Conservation (phyloP, 2,797 vertebrate genomes). For the Brachymystax lenok region DNA sequence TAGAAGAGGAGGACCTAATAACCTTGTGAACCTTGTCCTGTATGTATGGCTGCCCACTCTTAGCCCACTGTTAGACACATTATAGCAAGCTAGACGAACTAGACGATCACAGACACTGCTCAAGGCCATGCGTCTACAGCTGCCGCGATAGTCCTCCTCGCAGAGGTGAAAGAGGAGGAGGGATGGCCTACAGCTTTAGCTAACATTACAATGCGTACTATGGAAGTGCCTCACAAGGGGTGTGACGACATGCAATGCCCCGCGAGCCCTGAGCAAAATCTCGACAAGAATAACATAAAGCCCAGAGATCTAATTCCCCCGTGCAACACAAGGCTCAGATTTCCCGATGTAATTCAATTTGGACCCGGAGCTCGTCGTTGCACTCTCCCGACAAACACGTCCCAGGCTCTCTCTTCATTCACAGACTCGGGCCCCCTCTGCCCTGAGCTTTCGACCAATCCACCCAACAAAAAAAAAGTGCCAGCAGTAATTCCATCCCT, state of each 20-base stretch:
- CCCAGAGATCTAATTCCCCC: constrained; percentile 46
- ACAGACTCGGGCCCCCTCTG: constrained; percentile 26
- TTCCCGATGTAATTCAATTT: constrained; percentile 47
- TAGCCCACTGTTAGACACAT: background rate
- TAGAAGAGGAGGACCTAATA: too few species aligned
- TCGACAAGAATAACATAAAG: constrained; percentile 41
- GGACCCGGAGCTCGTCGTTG: constrained; percentile 57
- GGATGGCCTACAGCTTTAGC: constrained; percentile 31
- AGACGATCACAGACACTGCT: constrained; percentile 64
- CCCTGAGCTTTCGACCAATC: constrained; percentile 51
- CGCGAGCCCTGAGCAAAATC: constrained; percentile 23
- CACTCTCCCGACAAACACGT: background rate
- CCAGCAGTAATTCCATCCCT: constrained; percentile 61
- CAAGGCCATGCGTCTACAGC: constrained; percentile 56
- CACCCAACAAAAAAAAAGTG: constrained; percentile 41
- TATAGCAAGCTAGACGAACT: constrained; percentile 14
- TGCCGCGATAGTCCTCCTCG: constrained; percentile 34
- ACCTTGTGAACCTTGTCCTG: too few species aligned
- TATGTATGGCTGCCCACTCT: background rate
- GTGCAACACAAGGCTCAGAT: constrained; percentile 39
- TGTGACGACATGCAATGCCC: constrained; percentile 37
- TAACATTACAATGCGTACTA: constrained; percentile 47
- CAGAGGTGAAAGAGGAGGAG: constrained; percentile 38
- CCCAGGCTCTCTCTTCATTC: constrained; percentile 52
- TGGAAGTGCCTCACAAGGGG: constrained; percentile 37